Base-by-base conservation (phyloP, 2,797 vertebrate species). In the Brachymystax lenok region DNA sequence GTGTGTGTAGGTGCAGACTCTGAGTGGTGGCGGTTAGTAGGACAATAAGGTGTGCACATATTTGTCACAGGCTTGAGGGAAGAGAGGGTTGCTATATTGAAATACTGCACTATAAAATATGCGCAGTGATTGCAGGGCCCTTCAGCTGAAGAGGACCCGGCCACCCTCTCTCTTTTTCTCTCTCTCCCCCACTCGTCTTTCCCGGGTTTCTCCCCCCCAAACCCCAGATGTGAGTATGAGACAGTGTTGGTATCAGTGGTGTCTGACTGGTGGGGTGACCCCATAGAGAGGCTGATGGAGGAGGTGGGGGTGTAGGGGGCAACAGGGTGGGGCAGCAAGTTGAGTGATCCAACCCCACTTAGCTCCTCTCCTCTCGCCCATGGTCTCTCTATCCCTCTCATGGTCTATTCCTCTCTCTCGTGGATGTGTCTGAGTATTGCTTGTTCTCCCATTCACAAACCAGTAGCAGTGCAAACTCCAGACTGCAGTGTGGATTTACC, bases 31-130 rank as follows among this genome's bases (percentile, higher is more conserved):
- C 66, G 16, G 33, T 64, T 61, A 83, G 88, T 88, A 76, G 79
- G 68, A 30, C 74, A 73, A 71, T 74, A 63, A 67, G 77, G 77
- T 71, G 59, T 61, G 66, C 63, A 68, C 70, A 69, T 52, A 30
- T 61, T 74, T 56, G 56, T 61, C 52, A 56, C 69, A 19, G 21
- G 61, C 40, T 90, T 89, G 90, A 91, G 90, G 91, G 87, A 86
- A 85, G 77, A 68, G 89, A 88, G 69, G 78, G 89, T 92, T 91
- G 86, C 91, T 88, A 90, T 92, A 92, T 59, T 33, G 90, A 92
- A 90, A 91, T 91, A 91, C 91, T 84, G 90, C 92, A 90, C 91
- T 92, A 93, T 92, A 82, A 94, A 94, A 93, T 92, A 93, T 91
- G 89, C 87, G 86, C 52, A 72, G 76, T 94, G 94, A 95, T 94